Evolutionary conservation across 92 coral and sea anemone genomes (phyloP).

Genomic region (Anthopleura xanthogrammica): DNA sequence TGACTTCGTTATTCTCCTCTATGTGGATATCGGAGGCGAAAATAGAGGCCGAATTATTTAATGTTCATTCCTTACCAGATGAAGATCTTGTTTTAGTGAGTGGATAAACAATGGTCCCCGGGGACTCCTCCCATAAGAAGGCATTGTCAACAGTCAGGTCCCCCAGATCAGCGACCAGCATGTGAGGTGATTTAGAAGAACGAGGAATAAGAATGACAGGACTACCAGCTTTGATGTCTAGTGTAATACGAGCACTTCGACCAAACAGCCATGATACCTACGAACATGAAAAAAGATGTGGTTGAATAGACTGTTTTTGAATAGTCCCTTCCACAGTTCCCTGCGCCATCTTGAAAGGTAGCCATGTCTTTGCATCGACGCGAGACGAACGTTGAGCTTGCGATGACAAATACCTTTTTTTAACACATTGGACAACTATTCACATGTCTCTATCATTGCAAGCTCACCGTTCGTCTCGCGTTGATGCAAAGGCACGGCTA

Average conservation of each 20-base stretch:
- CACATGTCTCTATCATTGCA: too few species aligned
- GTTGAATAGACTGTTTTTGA: not conserved
- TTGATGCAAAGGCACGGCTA: too few species aligned
- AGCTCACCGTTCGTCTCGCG: too few species aligned
- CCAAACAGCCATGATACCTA: slow-evolving; percentile 87
- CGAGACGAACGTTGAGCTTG: too few species aligned
- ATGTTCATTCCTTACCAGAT: slow-evolving; percentile 27
- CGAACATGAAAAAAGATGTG: not conserved
- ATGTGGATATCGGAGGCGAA: too few species aligned
- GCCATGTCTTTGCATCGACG: too few species aligned
- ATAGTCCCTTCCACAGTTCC: not conserved
- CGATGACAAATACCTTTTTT: too few species aligned
- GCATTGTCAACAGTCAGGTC: slow-evolving; percentile 75
- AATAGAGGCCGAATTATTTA: too few species aligned
- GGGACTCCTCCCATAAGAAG: slow-evolving; percentile 78
- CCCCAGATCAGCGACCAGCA: slow-evolving; percentile 98
- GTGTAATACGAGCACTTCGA: slow-evolving; percentile 74
- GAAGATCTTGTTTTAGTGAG: slow-evolving; percentile 17
- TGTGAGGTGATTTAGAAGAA: slow-evolving; percentile 86
- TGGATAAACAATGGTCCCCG: slow-evolving; percentile 62
- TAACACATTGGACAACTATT: too few species aligned
- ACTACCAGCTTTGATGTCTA: slow-evolving; percentile 91
- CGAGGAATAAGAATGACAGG: slow-evolving; percentile 93
- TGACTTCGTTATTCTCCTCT: too few species aligned
- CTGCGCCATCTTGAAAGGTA: too few species aligned